Base-by-base conservation (phyloP, 2,113 vertebrate genomes). In the Sphyrna mokarran region DNA sequence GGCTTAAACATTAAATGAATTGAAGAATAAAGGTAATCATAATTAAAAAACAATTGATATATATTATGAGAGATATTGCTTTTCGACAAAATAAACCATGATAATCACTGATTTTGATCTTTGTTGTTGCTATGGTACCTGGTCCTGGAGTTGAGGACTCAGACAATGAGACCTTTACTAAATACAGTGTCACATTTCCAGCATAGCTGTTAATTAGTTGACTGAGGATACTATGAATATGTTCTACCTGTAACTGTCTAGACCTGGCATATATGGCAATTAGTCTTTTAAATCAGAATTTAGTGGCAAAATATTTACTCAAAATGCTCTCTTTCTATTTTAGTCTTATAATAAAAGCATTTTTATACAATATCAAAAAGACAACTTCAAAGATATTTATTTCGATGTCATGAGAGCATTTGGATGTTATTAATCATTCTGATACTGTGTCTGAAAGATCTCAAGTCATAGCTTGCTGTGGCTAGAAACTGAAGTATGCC, bases 381-480 rank as follows among this genome's bases (percentile, higher is more conserved):
- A 69, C 33, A 54, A 54, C 68, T 95, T 76, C 14, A 72, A 48
- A 95, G 69, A 13, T 43, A 95, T 95, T 95, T 95, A 70, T 95
- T 72, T 95, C 11, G 16, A 72, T 29, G 68, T 95, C 69, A 43
- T 29, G 40, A 70, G 94, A 95, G 22, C 23, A 13, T 76, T 68
- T 72, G 69, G 66, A 40, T 95, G 43, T 70, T 40, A 72, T 76
- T 95, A 95, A 72, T 95, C 69, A 95, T 95, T 95, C 94, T 95
- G 94, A 95, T 43, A 72, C 72, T 95, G 93, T 48, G 94, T 95
- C 68, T 95, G 93, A 72, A 70, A 37, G 66, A 95, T 48, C 40
- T 72, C 93, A 95, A 95, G 93, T 95, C 68, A 95, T 72, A 43
- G 70, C 68, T 95, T 95, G 93, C 66, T 72, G 68, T 94, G 37